Conservation (phyloP, 2,113 vertebrate species). For the Eudyptes chrysolophus region DNA sequence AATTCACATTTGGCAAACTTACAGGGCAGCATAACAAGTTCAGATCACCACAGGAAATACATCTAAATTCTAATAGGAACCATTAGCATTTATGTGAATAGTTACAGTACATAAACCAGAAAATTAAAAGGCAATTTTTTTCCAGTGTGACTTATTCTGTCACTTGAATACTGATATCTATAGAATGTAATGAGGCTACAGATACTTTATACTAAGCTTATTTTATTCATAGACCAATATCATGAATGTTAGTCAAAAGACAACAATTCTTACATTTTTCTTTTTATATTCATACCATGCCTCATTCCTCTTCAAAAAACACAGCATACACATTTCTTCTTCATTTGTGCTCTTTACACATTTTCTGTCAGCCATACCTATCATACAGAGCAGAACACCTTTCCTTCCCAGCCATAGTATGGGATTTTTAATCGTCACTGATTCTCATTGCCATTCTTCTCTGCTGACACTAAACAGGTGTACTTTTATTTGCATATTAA, state of each 20-base stretch:
- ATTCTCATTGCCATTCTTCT: neutral
- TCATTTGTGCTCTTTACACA: neutral
- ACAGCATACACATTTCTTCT: neutral
- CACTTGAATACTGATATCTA: neutral
- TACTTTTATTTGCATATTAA: conserved; percentile 17
- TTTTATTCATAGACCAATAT: neutral
- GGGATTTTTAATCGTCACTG: neutral
- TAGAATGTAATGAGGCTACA: neutral
- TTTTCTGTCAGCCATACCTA: neutral
- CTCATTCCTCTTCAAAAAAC: conserved; percentile 19
- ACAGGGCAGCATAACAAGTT: conserved; percentile 42
- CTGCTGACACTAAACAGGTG: neutral
- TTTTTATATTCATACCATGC: neutral
- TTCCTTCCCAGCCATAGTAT: neutral
- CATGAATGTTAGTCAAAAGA: neutral
- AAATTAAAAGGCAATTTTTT: conserved; percentile 26
- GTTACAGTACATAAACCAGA: neutral
- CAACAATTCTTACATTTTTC: neutral
- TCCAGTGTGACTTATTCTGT: conserved; percentile 25
- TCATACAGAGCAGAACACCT: neutral
- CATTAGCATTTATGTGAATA: conserved; percentile 22
- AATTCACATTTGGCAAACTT: neutral
- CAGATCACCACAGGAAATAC: neutral
- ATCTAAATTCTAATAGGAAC: conserved; percentile 22
- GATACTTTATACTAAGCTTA: neutral